Evolutionary conservation across 2,888 invertebrate genomes (phyloP).

Genomic region (Rhamphomyia laevipes): DNA sequence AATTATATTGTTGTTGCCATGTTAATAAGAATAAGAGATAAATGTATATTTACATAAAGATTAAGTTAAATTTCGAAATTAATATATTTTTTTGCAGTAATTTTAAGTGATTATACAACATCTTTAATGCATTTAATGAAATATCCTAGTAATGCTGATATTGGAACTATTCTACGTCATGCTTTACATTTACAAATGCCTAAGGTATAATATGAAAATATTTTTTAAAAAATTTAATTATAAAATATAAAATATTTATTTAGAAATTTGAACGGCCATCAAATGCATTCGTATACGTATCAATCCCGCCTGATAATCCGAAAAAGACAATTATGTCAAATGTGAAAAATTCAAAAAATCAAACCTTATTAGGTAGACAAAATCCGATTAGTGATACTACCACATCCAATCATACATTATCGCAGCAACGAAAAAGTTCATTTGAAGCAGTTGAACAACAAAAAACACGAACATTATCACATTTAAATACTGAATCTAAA

Average conservation of each 20-base stretch:
- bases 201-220: constrained; percentile 21
- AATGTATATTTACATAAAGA: constrained; percentile 44
- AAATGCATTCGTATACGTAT: constrained; percentile 30
- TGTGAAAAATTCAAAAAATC: background rate
- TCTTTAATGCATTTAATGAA: constrained; percentile 55
- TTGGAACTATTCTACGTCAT: constrained; percentile 48
- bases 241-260: background rate
- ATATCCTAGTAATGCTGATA: constrained; percentile 52
- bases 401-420: background rate
- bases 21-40: constrained; percentile 56
- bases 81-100: constrained; percentile 36
- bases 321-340: background rate
- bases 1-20: constrained; percentile 67
- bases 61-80: background rate
- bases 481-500: background rate
- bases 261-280: constrained; percentile 30
- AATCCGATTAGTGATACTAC: background rate
- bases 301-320: constrained; percentile 13
- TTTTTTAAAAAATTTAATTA: background rate
- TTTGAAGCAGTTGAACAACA: too few species aligned
- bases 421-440: background rate
- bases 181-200: constrained; percentile 43
- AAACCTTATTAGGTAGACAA: constrained; percentile 3
- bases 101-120: constrained; percentile 50
- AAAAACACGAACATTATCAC: too few species aligned